These are phyloP conservation scores for Strix uralensis DNA, from an alignment of 2,113 vertebrate species.

Conservation along the genomic window DNA sequence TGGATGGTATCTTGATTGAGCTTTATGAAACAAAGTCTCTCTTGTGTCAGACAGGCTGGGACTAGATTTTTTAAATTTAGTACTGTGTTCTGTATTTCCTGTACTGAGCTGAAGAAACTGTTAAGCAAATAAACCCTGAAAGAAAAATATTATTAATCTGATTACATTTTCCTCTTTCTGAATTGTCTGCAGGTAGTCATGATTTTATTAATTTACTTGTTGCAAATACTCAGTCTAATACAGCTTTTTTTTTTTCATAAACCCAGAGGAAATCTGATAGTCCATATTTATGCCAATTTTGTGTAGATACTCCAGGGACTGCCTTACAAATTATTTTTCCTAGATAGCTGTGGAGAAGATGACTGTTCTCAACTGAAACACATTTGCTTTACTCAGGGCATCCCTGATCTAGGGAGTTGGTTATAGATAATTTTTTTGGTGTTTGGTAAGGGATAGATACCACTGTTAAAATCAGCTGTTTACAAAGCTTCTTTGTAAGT, in stretches of 20 bases:
- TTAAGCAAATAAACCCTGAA: background rate
- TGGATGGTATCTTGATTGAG: background rate
- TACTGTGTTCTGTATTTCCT: background rate
- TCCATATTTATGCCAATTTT: background rate
- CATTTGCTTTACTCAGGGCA: background rate
- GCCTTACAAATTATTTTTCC: background rate
- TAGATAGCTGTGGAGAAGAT: background rate
- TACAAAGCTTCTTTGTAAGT: background rate
- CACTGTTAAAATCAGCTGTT: background rate
- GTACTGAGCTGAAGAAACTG: background rate
- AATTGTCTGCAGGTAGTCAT: background rate
- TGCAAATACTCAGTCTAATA: background rate
- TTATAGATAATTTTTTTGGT: background rate
- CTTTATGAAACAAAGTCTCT: background rate
- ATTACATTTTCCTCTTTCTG: background rate
- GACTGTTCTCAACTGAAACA: background rate
- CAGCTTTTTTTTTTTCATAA: background rate
- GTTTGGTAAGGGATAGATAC: background rate
- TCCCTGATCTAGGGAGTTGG: fast-evolving
- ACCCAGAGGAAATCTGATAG: background rate
- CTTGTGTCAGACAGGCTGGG: background rate
- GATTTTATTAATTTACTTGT: background rate
- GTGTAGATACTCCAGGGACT: background rate
- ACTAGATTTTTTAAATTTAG: background rate
- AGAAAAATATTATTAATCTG: background rate